phyloP scores from a whole-genome alignment of 1,140 invertebrate species.

The Tribolium castaneum region DNA sequence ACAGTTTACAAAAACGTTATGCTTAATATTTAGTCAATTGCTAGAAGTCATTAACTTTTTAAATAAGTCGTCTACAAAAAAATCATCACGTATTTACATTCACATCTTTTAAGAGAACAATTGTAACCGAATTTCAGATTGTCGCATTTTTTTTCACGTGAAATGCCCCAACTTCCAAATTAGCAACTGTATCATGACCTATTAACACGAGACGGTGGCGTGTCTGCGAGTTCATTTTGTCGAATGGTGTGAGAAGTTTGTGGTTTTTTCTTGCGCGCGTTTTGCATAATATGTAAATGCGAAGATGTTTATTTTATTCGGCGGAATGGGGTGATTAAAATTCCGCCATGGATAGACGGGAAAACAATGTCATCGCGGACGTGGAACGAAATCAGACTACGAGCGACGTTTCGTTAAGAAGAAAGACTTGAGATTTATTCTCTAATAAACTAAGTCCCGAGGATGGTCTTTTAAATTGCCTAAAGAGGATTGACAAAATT shows the following conservation, averaged over 20 bases:
- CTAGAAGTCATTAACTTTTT: no score
- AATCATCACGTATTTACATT: no score
- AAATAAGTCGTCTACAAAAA: no score
- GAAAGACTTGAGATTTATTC: constrained; percentile 53
- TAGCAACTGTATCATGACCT: background rate
- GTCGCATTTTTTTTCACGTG: no score
- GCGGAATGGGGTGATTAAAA: constrained; percentile 27
- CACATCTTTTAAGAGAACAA: no score
- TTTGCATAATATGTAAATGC: constrained; percentile 26
- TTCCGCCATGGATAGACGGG: constrained; percentile 6
- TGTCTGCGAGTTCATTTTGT: background rate
- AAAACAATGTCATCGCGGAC: constrained; percentile 27
- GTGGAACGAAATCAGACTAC: constrained; percentile 16
- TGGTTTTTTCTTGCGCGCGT: background rate
- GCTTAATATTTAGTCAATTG: no score
- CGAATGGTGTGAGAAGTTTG: background rate
- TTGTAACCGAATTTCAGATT: no score
- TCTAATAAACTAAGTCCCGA: constrained; percentile 54
- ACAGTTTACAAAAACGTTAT: no score
- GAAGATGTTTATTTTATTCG: constrained; percentile 23
- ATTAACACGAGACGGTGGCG: background rate
- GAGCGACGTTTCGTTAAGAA: constrained; percentile 38
- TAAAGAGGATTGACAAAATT: constrained; percentile 61
- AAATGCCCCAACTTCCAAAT: no score
- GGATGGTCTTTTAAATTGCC: constrained; percentile 55